phyloP scores from a whole-genome alignment of 2,888 invertebrate genomes.

The Emmelina monodactyla region DNA sequence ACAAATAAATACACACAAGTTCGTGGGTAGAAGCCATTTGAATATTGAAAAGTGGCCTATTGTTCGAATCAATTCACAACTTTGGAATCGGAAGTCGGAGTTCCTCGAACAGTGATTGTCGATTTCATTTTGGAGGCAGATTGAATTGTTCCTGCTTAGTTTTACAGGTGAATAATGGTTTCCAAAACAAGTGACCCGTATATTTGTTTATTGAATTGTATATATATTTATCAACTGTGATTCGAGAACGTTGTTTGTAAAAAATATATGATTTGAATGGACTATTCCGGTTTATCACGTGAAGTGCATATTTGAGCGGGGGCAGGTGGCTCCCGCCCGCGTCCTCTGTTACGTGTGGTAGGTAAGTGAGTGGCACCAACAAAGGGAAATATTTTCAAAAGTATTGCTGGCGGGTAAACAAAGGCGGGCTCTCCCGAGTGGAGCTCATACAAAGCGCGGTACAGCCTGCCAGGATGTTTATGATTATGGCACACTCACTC shows the following conservation, averaged over 20 bases:
- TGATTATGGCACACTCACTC: slow-evolving; percentile 52
- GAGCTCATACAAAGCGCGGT: slow-evolving; percentile 57
- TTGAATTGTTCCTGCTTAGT: slow-evolving; percentile 1
- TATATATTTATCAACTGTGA: no score
- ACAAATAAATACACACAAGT: slow-evolving; percentile 19
- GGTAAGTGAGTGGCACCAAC: slow-evolving; percentile 49
- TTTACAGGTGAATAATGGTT: slow-evolving; percentile 1
- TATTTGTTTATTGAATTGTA: no score
- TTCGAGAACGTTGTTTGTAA: no score
- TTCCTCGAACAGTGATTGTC: slow-evolving; percentile 27
- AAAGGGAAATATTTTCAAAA: slow-evolving; percentile 59
- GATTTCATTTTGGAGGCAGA: neutral
- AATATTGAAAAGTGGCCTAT: slow-evolving; percentile 33
- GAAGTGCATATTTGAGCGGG: slow-evolving; percentile 4
- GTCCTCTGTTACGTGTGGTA: slow-evolving; percentile 22
- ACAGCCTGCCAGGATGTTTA: slow-evolving; percentile 56
- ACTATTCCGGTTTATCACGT: no score
- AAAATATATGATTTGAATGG: no score
- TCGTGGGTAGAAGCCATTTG: slow-evolving; percentile 20
- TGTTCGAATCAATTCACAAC: slow-evolving; percentile 28
- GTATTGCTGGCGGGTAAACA: slow-evolving; percentile 56
- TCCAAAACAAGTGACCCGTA: neutral
- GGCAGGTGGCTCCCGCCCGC: slow-evolving; percentile 8
- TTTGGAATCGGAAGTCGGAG: slow-evolving; percentile 21
- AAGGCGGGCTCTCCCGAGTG: slow-evolving; percentile 45